Percentiles rank a stretch among this genome's conserved stretches.
Evolutionary conservation across 2,888 invertebrate species (phyloP).

Genomic region (Acheta domesticus): DNA sequence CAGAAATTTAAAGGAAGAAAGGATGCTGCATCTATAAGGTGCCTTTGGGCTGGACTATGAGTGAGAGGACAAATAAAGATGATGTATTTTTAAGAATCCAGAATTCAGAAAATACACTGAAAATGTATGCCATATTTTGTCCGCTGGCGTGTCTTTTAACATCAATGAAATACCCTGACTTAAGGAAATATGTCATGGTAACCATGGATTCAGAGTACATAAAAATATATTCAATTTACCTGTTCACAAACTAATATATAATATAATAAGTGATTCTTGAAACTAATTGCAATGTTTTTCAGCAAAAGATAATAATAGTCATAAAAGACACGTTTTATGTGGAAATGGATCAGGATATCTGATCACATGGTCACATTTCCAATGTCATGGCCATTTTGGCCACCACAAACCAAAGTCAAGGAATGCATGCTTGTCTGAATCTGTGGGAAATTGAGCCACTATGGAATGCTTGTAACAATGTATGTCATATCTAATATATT

Average conservation of each 20-base stretch:
- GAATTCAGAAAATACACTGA: no score
- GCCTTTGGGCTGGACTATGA: neutral
- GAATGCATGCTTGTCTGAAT: neutral
- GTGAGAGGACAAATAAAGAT: neutral
- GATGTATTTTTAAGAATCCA: no score
- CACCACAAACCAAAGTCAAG: conserved; percentile 18
- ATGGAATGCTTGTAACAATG: neutral
- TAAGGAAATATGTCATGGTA: no score
- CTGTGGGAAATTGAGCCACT: conserved; percentile 3
- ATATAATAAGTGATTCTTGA: no score
- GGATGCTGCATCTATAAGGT: neutral
- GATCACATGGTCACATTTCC: neutral
- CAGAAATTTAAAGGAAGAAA: neutral
- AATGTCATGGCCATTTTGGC: neutral
- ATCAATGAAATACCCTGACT: no score
- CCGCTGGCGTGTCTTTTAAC: no score
- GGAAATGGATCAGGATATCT: neutral
- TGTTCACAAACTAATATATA: no score
- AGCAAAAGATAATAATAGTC: neutral
- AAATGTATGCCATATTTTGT: no score
- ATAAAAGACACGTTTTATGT: neutral
- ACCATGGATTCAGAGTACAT: no score
- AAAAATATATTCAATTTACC: no score
- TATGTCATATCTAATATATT: conserved; percentile 18
- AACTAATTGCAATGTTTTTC: no score